These are phyloP conservation scores for Adineta ricciae DNA, from an alignment of 2,888 invertebrate species.

Conservation along the genomic window DNA sequence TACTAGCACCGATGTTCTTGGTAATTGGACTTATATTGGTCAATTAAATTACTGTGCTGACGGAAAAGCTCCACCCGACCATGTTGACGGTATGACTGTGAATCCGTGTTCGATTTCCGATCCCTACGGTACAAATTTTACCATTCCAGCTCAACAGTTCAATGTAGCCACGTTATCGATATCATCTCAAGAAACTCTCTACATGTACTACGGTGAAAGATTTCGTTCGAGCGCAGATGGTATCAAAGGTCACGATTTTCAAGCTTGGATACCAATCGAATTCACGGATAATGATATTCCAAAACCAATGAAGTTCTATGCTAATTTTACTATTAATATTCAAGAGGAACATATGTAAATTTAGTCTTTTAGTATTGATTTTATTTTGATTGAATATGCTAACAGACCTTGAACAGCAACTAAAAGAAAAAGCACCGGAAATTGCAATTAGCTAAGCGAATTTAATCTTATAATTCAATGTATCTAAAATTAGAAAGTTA, in stretches of 20 bases:
- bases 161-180: neutral
- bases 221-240: neutral
- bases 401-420: too few relatives aligned
- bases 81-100: neutral
- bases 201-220: neutral
- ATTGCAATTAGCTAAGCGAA: too few relatives aligned
- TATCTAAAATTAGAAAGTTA: too few relatives aligned
- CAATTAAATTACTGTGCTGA: neutral
- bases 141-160: neutral
- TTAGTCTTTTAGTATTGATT: too few relatives aligned
- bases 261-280: conserved; percentile 6
- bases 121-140: neutral
- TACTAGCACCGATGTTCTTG: too few relatives aligned
- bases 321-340: neutral
- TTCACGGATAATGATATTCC: neutral
- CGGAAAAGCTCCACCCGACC: neutral
- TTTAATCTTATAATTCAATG: too few relatives aligned
- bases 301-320: neutral
- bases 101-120: neutral
- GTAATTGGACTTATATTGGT: neutral
- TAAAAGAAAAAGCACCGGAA: too few relatives aligned
- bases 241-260: conserved; percentile 10
- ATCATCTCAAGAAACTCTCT: conserved; percentile 3
- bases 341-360: too few relatives aligned
- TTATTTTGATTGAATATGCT: too few relatives aligned